These are phyloP conservation scores for Stichopus chloronotus DNA, from an alignment of 35 echinoderm and acorn worm genomes.

Conservation along the genomic window DNA sequence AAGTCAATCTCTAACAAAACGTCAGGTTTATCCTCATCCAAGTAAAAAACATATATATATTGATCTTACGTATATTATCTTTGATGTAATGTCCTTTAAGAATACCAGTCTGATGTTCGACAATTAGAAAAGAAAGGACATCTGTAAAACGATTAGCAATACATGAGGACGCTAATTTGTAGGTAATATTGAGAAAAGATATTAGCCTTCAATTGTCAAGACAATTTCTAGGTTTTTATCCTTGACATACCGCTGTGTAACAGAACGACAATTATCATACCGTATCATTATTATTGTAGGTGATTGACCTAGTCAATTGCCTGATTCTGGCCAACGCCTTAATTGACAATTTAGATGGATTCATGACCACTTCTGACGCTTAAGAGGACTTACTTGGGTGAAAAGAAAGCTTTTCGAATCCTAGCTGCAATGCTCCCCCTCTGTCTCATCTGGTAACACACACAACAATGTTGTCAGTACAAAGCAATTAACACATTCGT, in stretches of 20 bases:
- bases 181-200: neutral
- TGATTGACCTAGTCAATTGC: too few relatives aligned
- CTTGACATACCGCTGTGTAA: neutral
- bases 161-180: neutral
- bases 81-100: too few relatives aligned
- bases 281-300: too few relatives aligned
- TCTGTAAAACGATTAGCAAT: neutral
- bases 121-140: neutral
- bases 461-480: too few relatives aligned
- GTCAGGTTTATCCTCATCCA: neutral
- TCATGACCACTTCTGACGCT: too few relatives aligned
- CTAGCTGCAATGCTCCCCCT: too few relatives aligned
- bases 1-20: neutral
- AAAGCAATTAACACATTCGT: too few relatives aligned
- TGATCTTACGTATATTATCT: neutral
- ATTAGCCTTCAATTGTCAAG: neutral
- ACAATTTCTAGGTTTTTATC: neutral
- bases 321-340: too few relatives aligned
- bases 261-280: neutral
- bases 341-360: too few relatives aligned
- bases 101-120: neutral
- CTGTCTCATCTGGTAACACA: too few relatives aligned
- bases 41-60: neutral
- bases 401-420: too few relatives aligned
- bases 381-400: too few relatives aligned